These are phyloP conservation scores for Nicator chloris DNA, from an alignment of 2,113 vertebrate species.

Conservation along the genomic window DNA sequence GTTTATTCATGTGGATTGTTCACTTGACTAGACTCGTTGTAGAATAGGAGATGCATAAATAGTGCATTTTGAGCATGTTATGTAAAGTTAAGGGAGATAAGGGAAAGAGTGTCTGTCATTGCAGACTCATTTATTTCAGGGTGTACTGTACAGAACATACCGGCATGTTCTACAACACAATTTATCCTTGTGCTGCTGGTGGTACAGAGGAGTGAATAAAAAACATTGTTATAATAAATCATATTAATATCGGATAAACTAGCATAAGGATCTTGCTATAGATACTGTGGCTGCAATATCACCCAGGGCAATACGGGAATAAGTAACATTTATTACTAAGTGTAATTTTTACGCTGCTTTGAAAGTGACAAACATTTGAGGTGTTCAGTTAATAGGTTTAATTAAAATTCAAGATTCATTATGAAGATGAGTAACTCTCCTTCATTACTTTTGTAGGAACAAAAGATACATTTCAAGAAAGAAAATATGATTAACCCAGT, in stretches of 20 bases:
- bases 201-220: conserved; percentile 16
- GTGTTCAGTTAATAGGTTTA: conserved; percentile 48
- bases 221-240: conserved; percentile 32
- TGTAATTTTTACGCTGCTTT: conserved; percentile 23
- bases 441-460: conserved; percentile 42
- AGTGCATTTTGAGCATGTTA: not conserved
- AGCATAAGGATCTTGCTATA: not conserved
- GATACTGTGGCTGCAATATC: not conserved
- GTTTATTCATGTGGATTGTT: not conserved
- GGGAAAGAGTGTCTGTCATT: not conserved
- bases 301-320: not conserved
- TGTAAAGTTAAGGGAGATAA: not conserved
- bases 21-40: not conserved
- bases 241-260: not conserved
- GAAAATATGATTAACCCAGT: conserved; percentile 41
- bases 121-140: not conserved
- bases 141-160: not conserved
- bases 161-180: not conserved
- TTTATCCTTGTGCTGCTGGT: conserved; percentile 13
- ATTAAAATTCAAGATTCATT: conserved; percentile 63
- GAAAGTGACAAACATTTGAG: conserved; percentile 44
- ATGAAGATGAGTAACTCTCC: conserved; percentile 43
- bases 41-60: not conserved
- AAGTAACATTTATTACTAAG: conserved; percentile 11
- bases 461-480: conserved; percentile 39